A percentile compares a stretch with the other conserved stretches of the same genome.
Evolutionary conservation across 1,140 invertebrate species (phyloP).

Genomic region (Aphaenogaster floridana): DNA sequence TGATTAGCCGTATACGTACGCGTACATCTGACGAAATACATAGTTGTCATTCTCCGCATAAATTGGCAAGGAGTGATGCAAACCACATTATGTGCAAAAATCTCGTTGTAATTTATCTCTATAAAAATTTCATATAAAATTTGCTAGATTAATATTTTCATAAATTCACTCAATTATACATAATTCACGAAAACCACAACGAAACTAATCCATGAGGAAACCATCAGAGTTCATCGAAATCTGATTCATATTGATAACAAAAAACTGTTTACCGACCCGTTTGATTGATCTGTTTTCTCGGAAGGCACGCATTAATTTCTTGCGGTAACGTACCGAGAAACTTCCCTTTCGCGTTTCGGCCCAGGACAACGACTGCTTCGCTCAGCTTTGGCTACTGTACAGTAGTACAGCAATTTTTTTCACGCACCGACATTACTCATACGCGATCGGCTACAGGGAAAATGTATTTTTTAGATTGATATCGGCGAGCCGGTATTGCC

Average conservation of each 20-base stretch:
- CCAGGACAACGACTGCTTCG: not conserved
- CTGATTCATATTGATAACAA: not conserved
- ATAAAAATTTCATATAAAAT: not conserved
- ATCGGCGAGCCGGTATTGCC: slow-evolving; percentile 61
- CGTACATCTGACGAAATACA: not conserved
- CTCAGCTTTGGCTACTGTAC: not conserved
- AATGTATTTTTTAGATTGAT: slow-evolving; percentile 46
- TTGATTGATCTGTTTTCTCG: slow-evolving; percentile 33
- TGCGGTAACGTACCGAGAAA: not conserved
- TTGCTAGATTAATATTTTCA: too few relatives aligned
- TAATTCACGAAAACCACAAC: not conserved
- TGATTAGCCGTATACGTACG: not conserved
- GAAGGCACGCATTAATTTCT: slow-evolving; percentile 27
- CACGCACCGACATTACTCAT: slow-evolving; percentile 28
- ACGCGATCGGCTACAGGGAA: not conserved
- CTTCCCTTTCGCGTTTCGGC: not conserved
- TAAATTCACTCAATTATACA: not conserved
- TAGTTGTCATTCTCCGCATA: not conserved
- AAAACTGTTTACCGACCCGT: slow-evolving; percentile 20
- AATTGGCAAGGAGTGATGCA: not conserved
- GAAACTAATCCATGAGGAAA: not conserved
- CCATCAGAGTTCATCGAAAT: not conserved
- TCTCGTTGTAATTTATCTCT: not conserved
- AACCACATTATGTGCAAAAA: not conserved
- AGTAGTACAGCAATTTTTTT: not conserved